These are phyloP conservation scores for Himalopsyche japonica DNA, from an alignment of 2,888 invertebrate genomes.

Conservation along the genomic window DNA sequence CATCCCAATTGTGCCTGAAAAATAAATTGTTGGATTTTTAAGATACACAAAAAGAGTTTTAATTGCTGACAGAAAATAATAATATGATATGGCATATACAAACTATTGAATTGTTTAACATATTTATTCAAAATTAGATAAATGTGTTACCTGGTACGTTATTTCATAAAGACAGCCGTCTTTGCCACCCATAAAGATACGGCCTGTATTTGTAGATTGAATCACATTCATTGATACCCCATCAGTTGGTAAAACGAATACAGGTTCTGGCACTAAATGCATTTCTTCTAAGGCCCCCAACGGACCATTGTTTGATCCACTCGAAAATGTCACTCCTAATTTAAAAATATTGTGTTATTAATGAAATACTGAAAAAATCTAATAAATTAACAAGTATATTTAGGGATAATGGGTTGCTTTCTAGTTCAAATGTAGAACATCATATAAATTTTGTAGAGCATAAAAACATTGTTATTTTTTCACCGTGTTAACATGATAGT, in stretches of 20 bases:
- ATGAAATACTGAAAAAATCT: background rate
- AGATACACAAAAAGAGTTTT: background rate
- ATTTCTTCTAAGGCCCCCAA: conserved; percentile 70
- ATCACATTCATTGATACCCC: conserved; percentile 83
- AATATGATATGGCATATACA: background rate
- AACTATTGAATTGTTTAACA: background rate
- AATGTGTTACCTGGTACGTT: conserved; percentile 76
- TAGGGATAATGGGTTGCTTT: too few species aligned
- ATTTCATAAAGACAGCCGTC: conserved; percentile 96
- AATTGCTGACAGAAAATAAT: too few species aligned
- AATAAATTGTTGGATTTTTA: background rate
- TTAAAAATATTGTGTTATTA: background rate
- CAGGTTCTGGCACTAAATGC: conserved; percentile 91
- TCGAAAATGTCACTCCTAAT: conserved; percentile 61
- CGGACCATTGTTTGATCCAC: conserved; percentile 54
- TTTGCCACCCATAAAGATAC: conserved; percentile 93
- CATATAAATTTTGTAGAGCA: too few species aligned
- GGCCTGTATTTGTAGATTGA: conserved; percentile 77
- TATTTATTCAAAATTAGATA: background rate
- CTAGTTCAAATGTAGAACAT: too few species aligned
- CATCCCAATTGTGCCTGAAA: conserved; percentile 80
- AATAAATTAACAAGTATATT: too few species aligned
- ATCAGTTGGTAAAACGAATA: conserved; percentile 90
- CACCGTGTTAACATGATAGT: too few species aligned
- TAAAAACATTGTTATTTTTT: too few species aligned